Evolutionary conservation across 2,113 vertebrate genomes (phyloP).

Genomic region (Vidua macroura): DNA sequence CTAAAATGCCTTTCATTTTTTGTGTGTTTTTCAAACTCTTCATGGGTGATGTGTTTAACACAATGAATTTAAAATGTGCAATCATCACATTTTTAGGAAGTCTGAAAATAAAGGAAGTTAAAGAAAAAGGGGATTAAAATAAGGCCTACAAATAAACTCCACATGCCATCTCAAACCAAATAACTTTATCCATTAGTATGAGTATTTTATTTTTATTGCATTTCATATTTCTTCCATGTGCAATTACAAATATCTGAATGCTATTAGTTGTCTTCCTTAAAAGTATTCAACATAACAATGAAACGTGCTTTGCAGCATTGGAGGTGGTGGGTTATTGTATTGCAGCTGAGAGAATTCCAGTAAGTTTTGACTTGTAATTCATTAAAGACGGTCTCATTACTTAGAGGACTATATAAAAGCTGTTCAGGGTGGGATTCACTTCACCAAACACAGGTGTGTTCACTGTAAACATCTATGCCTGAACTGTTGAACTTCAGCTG

Average conservation of each 20-base stretch:
- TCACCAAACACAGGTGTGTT: not conserved
- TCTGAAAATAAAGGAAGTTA: not conserved
- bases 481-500: not conserved
- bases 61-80: not conserved
- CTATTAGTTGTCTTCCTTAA: not conserved
- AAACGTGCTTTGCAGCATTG: not conserved
- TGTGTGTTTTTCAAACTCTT: not conserved
- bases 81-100: not conserved
- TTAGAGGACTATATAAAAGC: not conserved
- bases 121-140: not conserved
- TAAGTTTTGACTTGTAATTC: not conserved
- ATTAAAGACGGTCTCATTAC: not conserved
- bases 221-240: not conserved
- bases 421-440: not conserved
- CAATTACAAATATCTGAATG: not conserved
- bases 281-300: not conserved
- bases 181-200: not conserved
- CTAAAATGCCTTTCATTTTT: not conserved
- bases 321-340: not conserved
- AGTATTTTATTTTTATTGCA: not conserved
- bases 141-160: not conserved
- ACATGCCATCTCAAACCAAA: not conserved
- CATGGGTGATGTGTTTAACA: not conserved
- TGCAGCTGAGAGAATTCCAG: not conserved
- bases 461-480: not conserved